These are phyloP conservation scores for Timema cristinae DNA, from an alignment of 2,888 invertebrate genomes.

Conservation along the genomic window DNA sequence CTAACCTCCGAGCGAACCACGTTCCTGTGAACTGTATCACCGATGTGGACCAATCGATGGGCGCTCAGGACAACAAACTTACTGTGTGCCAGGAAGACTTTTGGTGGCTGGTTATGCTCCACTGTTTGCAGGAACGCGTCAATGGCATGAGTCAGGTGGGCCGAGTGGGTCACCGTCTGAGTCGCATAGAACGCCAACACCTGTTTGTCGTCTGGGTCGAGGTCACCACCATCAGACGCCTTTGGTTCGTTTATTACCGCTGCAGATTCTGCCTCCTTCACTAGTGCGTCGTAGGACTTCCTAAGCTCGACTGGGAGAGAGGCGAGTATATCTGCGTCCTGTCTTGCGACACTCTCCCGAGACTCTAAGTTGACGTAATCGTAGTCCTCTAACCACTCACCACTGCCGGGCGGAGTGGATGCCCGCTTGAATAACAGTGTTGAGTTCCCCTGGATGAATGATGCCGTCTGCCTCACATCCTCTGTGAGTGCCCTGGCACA, in stretches of 20 bases:
- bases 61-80: slow-evolving; percentile 93
- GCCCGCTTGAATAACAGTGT: slow-evolving; percentile 70
- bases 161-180: slow-evolving; percentile 80
- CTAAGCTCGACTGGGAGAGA: slow-evolving; percentile 66
- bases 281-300: slow-evolving; percentile 69
- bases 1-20: slow-evolving; percentile 69
- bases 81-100: slow-evolving; percentile 84
- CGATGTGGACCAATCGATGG: slow-evolving; percentile 89
- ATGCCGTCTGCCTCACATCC: slow-evolving; percentile 84
- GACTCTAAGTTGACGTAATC: slow-evolving; percentile 84
- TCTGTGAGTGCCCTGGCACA: slow-evolving; percentile 83
- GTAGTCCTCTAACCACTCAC: slow-evolving; percentile 77
- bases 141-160: slow-evolving; percentile 80
- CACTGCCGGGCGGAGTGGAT: slow-evolving; percentile 43
- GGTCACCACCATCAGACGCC: slow-evolving; percentile 37
- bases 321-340: slow-evolving; percentile 69
- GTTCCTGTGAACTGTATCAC: slow-evolving; percentile 88
- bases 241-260: slow-evolving; percentile 23
- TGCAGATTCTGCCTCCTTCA: slow-evolving; percentile 54
- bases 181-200: slow-evolving; percentile 82
- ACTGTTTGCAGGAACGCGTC: slow-evolving; percentile 89
- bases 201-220: slow-evolving; percentile 76
- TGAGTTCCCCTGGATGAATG: slow-evolving; percentile 83
- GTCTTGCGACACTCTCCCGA: slow-evolving; percentile 63
- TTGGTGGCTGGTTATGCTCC: slow-evolving; percentile 90